Evolutionary conservation across 2,797 vertebrate species (phyloP).

Genomic region (Falco biarmicus): DNA sequence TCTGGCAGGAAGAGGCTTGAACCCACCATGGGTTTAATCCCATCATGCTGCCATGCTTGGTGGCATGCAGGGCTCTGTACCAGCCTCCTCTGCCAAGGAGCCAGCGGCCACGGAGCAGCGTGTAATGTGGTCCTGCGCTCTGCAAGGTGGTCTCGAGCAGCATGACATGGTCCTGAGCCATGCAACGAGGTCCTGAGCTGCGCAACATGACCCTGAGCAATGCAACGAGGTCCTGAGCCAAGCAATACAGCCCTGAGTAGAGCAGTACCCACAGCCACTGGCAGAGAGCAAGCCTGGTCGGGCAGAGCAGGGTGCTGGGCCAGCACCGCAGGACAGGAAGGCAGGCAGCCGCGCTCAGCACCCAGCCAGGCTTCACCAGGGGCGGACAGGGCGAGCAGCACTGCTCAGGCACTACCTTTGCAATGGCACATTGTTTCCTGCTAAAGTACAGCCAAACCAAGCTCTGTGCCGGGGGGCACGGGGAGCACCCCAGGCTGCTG

Average conservation of each 20-base stretch:
- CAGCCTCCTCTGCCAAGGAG: background rate
- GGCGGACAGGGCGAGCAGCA: background rate
- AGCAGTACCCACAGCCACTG: background rate
- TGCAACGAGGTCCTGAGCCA: rapidly evolving
- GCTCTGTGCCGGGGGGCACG: background rate
- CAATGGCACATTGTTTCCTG: background rate
- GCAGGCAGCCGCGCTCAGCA: background rate
- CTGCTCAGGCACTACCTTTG: background rate
- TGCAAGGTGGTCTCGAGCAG: background rate
- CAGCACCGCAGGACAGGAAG: background rate
- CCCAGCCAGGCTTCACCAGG: background rate
- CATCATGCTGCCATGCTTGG: background rate
- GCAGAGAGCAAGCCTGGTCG: rapidly evolving
- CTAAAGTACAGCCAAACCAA: background rate
- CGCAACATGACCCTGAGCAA: background rate
- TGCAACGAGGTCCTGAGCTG: background rate
- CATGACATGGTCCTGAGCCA: background rate
- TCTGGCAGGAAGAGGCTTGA: background rate
- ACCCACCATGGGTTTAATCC: background rate
- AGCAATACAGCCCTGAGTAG: background rate
- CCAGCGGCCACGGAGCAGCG: background rate
- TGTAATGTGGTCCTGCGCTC: background rate
- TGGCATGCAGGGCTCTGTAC: background rate
- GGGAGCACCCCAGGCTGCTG: background rate
- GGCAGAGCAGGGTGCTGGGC: background rate